Conservation (phyloP, 2,113 vertebrate species). For the Pachycephala philippinensis region DNA sequence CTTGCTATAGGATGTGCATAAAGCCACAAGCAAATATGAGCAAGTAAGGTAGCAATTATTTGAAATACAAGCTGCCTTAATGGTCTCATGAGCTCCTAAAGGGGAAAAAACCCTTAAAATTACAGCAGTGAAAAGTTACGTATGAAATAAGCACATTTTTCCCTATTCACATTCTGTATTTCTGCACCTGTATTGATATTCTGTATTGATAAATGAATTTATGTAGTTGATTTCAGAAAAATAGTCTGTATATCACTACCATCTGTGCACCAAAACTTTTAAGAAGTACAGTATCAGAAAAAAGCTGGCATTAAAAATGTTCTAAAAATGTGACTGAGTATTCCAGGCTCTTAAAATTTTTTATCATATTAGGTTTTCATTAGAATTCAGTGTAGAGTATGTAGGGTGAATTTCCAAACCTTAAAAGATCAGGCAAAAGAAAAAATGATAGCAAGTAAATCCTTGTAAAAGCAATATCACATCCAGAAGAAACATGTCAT, state of each 20-base stretch:
- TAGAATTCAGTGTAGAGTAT: constrained; percentile 17
- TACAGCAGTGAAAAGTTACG: not conserved
- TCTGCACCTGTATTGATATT: constrained; percentile 1
- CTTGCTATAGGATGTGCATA: not conserved
- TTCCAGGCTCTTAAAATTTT: not conserved
- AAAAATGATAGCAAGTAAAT: constrained; percentile 26
- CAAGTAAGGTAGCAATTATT: not conserved
- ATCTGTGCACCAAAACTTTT: not conserved
- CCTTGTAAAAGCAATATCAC: constrained; percentile 31
- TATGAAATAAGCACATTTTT: not conserved
- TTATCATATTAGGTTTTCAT: constrained; percentile 34
- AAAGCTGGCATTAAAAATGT: not conserved
- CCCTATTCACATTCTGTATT: not conserved
- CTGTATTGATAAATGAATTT: not conserved
- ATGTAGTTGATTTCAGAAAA: not conserved
- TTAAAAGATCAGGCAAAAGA: constrained; percentile 32
- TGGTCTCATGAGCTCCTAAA: not conserved
- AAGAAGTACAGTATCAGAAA: not conserved
- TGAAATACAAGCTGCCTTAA: not conserved
- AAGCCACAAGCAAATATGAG: not conserved
- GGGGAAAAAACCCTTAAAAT: not conserved
- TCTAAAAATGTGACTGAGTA: not conserved
- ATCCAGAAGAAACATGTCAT: constrained; percentile 60
- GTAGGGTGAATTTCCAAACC: constrained; percentile 20
- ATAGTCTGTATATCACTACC: not conserved